Percentiles rank a stretch among this genome's conserved stretches.
Evolutionary conservation across 2,797 vertebrate genomes (phyloP).

Genomic region (Falco columbarius): DNA sequence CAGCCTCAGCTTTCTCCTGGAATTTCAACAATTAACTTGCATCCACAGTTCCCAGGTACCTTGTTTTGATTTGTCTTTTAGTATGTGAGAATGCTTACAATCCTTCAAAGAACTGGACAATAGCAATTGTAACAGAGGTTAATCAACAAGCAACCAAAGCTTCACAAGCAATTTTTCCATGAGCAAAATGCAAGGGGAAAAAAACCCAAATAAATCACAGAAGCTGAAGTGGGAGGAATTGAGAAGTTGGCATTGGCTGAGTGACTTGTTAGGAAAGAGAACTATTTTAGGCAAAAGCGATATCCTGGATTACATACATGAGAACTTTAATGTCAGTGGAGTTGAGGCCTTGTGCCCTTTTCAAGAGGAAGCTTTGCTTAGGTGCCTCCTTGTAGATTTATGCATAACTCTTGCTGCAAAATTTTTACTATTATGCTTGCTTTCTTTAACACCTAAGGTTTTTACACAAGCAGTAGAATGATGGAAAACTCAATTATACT

Average conservation of each 20-base stretch:
- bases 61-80: slow-evolving; percentile 26
- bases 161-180: not conserved
- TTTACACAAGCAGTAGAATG: not conserved
- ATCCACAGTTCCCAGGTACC: slow-evolving; percentile 86
- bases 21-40: slow-evolving; percentile 87
- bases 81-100: not conserved
- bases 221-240: not conserved
- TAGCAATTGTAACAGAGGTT: not conserved
- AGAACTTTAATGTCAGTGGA: not conserved
- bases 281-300: not conserved
- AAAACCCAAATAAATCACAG: too few species aligned
- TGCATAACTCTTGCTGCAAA: not conserved
- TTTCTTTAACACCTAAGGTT: not conserved
- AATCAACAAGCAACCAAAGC: not conserved
- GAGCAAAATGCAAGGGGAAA: not conserved
- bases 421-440: not conserved
- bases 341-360: not conserved
- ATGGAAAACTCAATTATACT: not conserved
- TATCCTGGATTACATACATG: not conserved
- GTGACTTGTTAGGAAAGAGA: not conserved
- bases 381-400: not conserved
- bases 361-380: not conserved
- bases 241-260: not conserved
- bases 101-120: not conserved
- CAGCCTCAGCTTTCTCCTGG: slow-evolving; percentile 89